phyloP scores from a whole-genome alignment of 2,888 invertebrate genomes.

The Sceliomorpha sp. region DNA sequence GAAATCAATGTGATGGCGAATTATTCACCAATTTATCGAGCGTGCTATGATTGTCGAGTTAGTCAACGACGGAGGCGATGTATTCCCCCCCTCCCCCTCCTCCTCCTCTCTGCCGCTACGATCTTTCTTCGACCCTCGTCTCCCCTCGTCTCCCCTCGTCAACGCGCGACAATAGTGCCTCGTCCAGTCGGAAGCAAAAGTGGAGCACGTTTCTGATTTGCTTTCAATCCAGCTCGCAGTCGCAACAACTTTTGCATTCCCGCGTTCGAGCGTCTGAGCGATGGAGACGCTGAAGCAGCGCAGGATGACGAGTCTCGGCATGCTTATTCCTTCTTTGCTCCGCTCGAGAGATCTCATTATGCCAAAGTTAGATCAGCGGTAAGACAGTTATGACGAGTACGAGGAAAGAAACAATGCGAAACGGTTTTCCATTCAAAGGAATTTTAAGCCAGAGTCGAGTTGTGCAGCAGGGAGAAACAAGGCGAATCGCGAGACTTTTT shows the following conservation, averaged over 20 bases:
- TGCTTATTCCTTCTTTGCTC: too few species aligned
- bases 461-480: too few species aligned
- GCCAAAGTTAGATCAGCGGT: slow-evolving; percentile 21
- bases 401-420: slow-evolving; percentile 2
- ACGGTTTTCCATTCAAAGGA: not conserved
- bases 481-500: too few species aligned
- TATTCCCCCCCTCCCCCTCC: slow-evolving; percentile 4
- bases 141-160: slow-evolving; percentile 26
- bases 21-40: too few species aligned
- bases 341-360: slow-evolving; percentile 27
- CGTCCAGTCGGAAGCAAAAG: slow-evolving; percentile 19
- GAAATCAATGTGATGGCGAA: too few species aligned
- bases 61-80: too few species aligned
- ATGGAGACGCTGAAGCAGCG: slow-evolving; percentile 29
- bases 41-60: too few species aligned
- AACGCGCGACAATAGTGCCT: slow-evolving; percentile 13
- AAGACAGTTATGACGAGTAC: slow-evolving; percentile 13
- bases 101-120: slow-evolving; percentile 12
- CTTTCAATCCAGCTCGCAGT: slow-evolving; percentile 7
- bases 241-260: slow-evolving; percentile 17
- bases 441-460: too few species aligned
- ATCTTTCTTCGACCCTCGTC: slow-evolving; percentile 18
- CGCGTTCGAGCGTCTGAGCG: slow-evolving; percentile 26
- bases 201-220: slow-evolving; percentile 23
- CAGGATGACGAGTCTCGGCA: slow-evolving; percentile 22